Percentiles rank a stretch among this genome's conserved stretches.
These are phyloP conservation scores for Shargacucullia verbasci DNA, from an alignment of 2,888 invertebrate genomes.

Conservation along the genomic window DNA sequence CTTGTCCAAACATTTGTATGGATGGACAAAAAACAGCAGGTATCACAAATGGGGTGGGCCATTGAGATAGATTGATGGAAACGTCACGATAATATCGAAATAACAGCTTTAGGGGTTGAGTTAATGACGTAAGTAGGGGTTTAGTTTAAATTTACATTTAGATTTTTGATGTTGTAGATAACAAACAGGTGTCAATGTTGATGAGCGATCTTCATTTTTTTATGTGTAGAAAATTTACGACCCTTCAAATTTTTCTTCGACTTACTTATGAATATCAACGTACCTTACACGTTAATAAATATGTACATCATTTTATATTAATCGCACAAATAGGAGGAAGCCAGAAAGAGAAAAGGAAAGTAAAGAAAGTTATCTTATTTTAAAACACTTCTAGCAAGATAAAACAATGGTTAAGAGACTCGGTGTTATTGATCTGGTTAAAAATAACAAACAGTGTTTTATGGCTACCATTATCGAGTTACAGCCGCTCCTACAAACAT, in stretches of 20 bases:
- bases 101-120: constrained; percentile 43
- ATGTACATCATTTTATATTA: no score
- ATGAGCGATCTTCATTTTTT: constrained; percentile 16
- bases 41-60: constrained; percentile 61
- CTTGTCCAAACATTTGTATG: constrained; percentile 78
- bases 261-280: no score
- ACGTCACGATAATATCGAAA: constrained; percentile 51
- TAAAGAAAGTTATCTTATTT: constrained; percentile 16
- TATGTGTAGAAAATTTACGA: neutral
- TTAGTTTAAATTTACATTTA: constrained; percentile 20
- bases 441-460: constrained; percentile 82
- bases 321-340: no score
- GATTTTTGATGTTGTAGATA: constrained; percentile 16
- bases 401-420: constrained; percentile 51
- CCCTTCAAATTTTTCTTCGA: neutral
- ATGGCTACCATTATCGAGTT: constrained; percentile 76
- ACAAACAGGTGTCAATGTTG: constrained; percentile 47
- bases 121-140: constrained; percentile 53
- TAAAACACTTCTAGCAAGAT: constrained; percentile 52
- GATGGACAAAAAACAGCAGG: constrained; percentile 86
- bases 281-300: no score
- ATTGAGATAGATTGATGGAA: constrained; percentile 62
- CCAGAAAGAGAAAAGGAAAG: no score
- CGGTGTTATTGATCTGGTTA: constrained; percentile 77
- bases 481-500: constrained; percentile 64